Evolutionary conservation across 1,140 invertebrate genomes (phyloP).

Genomic region (Brachionus paranguensis): DNA sequence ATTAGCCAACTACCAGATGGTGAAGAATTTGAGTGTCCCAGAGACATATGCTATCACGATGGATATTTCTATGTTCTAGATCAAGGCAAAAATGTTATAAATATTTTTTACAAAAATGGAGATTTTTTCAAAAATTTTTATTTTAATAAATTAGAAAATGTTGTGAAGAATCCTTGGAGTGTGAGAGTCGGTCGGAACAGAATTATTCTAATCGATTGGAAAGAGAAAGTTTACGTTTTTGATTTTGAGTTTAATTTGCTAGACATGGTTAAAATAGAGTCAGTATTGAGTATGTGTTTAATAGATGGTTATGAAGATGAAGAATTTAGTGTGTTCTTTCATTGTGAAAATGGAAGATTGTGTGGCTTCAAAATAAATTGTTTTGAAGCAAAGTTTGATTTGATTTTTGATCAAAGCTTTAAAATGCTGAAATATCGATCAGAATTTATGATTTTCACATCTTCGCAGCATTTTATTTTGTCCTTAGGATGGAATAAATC

Average conservation of each 20-base stretch:
- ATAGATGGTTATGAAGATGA: background rate
- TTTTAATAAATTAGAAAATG: background rate
- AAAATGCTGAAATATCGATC: background rate
- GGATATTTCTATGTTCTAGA: slow-evolving; percentile 5
- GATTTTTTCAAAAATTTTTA: slow-evolving; percentile 16
- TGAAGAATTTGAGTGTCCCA: slow-evolving; percentile 34
- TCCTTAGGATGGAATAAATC: slow-evolving; percentile 27
- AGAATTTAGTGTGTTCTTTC: background rate
- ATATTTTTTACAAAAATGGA: background rate
- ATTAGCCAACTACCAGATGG: background rate
- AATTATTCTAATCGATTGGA: slow-evolving; percentile 24
- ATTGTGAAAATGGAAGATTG: slow-evolving; percentile 20
- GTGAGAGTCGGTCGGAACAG: background rate
- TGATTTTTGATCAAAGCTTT: background rate
- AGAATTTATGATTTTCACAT: slow-evolving; percentile 23
- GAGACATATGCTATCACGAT: slow-evolving; percentile 36
- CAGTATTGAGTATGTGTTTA: slow-evolving; percentile 23
- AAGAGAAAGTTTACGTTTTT: slow-evolving; percentile 10
- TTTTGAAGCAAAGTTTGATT: background rate
- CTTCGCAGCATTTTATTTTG: background rate
- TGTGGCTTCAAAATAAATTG: background rate
- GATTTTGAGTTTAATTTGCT: slow-evolving; percentile 18
- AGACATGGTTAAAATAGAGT: background rate
- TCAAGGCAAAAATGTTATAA: slow-evolving; percentile 13
- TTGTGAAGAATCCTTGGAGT: slow-evolving; percentile 32